Evolutionary conservation across 2,888 invertebrate genomes (phyloP), one percentile per base, ranked within the genome.

Genomic region (Holacanthella duospinosa): DNA sequence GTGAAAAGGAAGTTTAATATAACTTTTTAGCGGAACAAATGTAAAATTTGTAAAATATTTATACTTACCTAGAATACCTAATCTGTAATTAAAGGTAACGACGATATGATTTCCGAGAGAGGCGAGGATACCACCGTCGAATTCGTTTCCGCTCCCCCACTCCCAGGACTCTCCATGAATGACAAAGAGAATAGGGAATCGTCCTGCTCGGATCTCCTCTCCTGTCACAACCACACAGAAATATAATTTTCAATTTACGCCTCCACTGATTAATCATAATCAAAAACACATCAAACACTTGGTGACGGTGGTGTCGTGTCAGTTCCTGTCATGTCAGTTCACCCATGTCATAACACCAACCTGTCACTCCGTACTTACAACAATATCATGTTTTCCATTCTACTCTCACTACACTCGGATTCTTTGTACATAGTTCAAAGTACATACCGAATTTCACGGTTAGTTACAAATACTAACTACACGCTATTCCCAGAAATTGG

Each of bases 91-190:
- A 64, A 92, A 79, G 1, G 91, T 91, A 62, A 92, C 85, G 60
- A 91, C 89, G 78, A 91, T 86, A 55, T 90, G 84, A 74, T 88
- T 85, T n/a, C 90, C 95, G 75, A 91, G 93, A 65, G 92, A 87
- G 21, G 97, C 87, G 70, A 99, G 78, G 55, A 95, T 87, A 67
- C 89, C 88, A 19, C 94, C 96, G 77, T 99, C 97, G 78, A 96
- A 97, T 0, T 94, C 88, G 78, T 96, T 96, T 66, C 96, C 97
- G 29, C 94, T 91, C 76, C 93, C 93, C 89, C 93, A 95, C 75
- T 94, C 93, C 77, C 91, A 95, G 0, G 93, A 93, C 77, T 95
- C 95, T 0, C 94, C 95, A 74, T 94, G 94, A 68, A 96, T 86
- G 29, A 72, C 68, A 78, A 91, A 93, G 57, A 95, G 88, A 76